These are phyloP conservation scores for Octopus sinensis DNA, from an alignment of 1,140 invertebrate genomes.

Conservation along the genomic window DNA sequence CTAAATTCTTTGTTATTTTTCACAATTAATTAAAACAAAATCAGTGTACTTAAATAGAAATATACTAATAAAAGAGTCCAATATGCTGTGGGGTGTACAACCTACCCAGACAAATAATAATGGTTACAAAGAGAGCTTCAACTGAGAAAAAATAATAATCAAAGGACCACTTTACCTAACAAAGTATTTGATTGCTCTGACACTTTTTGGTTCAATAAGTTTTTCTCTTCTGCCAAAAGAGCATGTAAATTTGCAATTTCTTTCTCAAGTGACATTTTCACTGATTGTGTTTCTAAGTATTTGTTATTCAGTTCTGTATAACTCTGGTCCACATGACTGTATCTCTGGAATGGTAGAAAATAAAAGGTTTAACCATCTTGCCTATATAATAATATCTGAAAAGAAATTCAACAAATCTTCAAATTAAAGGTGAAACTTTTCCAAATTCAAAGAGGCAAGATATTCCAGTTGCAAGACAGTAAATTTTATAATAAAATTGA, in stretches of 20 bases:
- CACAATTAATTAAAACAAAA: background rate
- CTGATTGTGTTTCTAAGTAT: constrained; percentile 39
- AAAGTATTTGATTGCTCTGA: constrained; percentile 61
- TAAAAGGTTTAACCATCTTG: background rate
- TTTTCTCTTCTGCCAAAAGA: constrained; percentile 79
- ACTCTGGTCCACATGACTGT: constrained; percentile 39
- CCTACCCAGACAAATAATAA: too few species aligned
- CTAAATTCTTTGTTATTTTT: background rate
- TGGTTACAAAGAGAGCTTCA: background rate
- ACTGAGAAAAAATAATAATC: background rate
- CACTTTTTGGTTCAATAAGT: constrained; percentile 67
- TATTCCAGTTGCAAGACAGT: too few species aligned
- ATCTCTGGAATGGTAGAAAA: constrained; percentile 32
- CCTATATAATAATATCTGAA: too few species aligned
- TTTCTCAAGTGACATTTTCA: constrained; percentile 62
- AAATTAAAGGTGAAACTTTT: too few species aligned
- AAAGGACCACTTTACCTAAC: background rate
- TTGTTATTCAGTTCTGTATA: constrained; percentile 45
- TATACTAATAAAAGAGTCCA: too few species aligned
- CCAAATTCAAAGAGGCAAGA: too few species aligned
- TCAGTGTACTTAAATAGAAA: background rate
- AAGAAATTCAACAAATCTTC: too few species aligned
- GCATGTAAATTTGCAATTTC: constrained; percentile 77
- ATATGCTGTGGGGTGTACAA: too few species aligned
- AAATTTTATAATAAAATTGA: too few species aligned